Base-by-base conservation (phyloP, 2,113 vertebrate species). In the Sturnus vulgaris region DNA sequence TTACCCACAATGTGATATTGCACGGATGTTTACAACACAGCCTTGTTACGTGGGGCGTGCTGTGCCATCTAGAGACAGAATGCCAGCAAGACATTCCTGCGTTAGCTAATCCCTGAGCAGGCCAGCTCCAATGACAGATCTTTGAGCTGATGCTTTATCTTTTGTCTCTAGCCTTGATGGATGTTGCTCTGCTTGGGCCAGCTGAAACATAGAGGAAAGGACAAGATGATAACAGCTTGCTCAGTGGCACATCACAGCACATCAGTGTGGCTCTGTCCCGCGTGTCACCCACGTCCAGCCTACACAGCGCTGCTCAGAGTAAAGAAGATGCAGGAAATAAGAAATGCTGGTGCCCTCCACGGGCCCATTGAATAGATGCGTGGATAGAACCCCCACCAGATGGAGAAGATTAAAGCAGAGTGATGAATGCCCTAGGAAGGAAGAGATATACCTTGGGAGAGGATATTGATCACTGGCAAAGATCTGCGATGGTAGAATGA, bases 211-310 rank as follows among this genome's bases (percentile, higher is more conserved):
- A 86, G 68, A 66, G 40, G 44, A 68, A 78, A 86, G 56, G 47
- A 86, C 8, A 59, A 60, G 37, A 46, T 39, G 40, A 21, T 57
- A 83, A 85, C 31, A 88, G 24, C 20, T 82, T 59, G 7, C 24
- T 93, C 33, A 57, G 55, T 28, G 55, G 15, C 18, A 44, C 20
- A 37, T 44, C 76, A 57, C 39, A 76, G 21, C 80, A 16, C 25
- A 55, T 39, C 66, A 19, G 18, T 1, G 1, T 28, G 25, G 30
- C 0, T 0, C 27, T 28, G 49, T 69, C 39, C 44, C 0, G 0
- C 39, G 63, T 6, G 4, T 80, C 72, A 81, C 13, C 44, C 14
- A 11, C 0, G 0, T 42, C 73, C 76, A 5, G 5, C 42, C 17
- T 40, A 11, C 27, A 8, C 0, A 0, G 6, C 1, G 1, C 37